Evolutionary conservation across 1,140 invertebrate species (phyloP).

Genomic region (Saxidomus purpurata): DNA sequence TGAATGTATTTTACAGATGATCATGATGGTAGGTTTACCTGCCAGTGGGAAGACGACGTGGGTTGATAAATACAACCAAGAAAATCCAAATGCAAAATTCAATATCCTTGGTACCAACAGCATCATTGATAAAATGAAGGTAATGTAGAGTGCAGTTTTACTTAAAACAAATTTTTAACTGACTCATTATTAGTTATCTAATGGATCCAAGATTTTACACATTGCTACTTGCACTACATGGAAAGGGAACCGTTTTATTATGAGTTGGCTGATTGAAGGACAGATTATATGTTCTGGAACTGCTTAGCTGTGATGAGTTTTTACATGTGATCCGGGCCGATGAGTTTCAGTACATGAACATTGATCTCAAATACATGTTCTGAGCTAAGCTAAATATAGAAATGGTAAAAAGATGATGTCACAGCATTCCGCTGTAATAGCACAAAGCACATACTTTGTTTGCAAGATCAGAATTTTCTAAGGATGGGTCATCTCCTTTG

Average conservation of each 20-base stretch:
- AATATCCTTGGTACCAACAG: conserved; percentile 94
- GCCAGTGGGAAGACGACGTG: conserved; percentile 96
- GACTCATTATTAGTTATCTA: too few species aligned
- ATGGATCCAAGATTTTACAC: too few species aligned
- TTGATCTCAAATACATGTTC: not conserved
- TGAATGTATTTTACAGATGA: conserved; percentile 88
- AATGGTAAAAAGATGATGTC: too few species aligned
- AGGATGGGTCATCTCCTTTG: too few species aligned
- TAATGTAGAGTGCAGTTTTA: conserved; percentile 80
- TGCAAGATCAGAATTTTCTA: too few species aligned
- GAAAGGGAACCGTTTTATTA: too few species aligned
- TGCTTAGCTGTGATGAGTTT: not conserved
- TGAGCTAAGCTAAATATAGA: not conserved
- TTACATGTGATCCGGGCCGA: not conserved
- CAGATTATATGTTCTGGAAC: too few species aligned
- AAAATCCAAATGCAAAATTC: conserved; percentile 93
- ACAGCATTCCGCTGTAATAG: too few species aligned
- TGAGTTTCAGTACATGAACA: not conserved
- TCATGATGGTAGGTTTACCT: conserved; percentile 96
- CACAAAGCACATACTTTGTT: too few species aligned
- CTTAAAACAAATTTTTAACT: too few species aligned
- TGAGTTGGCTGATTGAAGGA: too few species aligned
- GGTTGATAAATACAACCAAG: conserved; percentile 91
- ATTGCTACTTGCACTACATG: too few species aligned
- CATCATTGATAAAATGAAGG: conserved; percentile 96